A percentile compares a stretch with the other conserved stretches of the same genome.
Conservation (phyloP, 2,888 invertebrate genomes). For the Epistrophe grossulariae region DNA sequence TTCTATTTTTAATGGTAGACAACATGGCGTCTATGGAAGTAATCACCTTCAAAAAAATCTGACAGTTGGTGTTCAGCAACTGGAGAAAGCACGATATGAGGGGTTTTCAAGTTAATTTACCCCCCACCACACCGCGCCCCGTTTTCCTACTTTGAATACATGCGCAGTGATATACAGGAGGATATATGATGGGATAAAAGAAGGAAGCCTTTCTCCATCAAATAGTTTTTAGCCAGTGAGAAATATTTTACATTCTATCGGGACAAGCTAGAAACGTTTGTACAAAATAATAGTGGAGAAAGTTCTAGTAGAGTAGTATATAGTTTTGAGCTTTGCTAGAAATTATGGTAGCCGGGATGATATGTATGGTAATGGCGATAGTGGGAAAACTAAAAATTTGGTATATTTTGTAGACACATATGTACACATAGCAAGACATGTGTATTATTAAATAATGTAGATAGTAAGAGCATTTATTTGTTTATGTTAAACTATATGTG, state of each 20-base stretch:
- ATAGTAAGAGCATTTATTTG: no score
- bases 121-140: neutral
- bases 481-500: no score
- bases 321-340: constrained; percentile 58
- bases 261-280: neutral
- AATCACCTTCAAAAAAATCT: constrained; percentile 63
- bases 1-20: neutral
- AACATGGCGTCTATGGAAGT: constrained; percentile 41
- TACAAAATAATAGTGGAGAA: constrained; percentile 20
- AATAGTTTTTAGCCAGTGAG: neutral
- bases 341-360: constrained; percentile 63
- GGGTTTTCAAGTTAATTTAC: neutral
- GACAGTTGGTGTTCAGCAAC: constrained; percentile 58
- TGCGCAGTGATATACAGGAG: constrained; percentile 42
- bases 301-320: neutral
- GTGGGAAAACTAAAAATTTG: constrained; percentile 67
- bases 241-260: constrained; percentile 43
- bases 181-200: no score
- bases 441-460: neutral
- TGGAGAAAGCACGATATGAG: constrained; percentile 7
- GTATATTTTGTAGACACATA: neutral
- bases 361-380: constrained; percentile 73
- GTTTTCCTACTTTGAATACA: neutral
- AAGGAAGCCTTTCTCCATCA: neutral
- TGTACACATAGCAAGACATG: no score